A percentile compares a stretch with the other conserved stretches of the same genome.
phyloP scores from a whole-genome alignment of 2,113 vertebrate genomes.

The Psittacula cyanocephala region DNA sequence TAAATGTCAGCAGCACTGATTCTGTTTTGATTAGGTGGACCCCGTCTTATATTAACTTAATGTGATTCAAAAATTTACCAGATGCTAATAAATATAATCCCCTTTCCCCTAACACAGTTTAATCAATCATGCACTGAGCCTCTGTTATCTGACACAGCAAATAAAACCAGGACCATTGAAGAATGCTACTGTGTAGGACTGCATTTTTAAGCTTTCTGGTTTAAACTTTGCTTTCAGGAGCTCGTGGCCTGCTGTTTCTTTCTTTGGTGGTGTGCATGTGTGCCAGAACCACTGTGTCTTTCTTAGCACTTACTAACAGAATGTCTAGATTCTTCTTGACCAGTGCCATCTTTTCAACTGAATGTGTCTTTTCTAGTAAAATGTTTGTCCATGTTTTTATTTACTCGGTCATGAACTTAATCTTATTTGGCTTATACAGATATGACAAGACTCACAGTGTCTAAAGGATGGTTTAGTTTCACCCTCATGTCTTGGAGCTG shows the following conservation, averaged over 20 bases:
- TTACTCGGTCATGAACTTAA: background rate
- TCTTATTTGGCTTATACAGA: background rate
- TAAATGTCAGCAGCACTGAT: conserved; percentile 9
- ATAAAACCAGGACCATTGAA: background rate
- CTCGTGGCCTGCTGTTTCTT: background rate
- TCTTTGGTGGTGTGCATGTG: background rate
- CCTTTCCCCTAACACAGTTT: background rate
- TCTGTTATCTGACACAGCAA: background rate
- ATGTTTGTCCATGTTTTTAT: background rate
- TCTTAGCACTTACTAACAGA: background rate
- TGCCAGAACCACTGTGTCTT: background rate
- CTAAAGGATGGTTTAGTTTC: background rate
- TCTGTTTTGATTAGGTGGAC: conserved; percentile 35
- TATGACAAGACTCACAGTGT: background rate
- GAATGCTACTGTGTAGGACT: background rate
- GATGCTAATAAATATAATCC: conserved; percentile 18
- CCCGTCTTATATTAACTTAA: background rate
- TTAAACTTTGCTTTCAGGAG: background rate
- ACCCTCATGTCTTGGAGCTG: background rate
- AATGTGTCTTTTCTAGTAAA: background rate
- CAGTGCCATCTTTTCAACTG: background rate
- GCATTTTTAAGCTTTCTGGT: background rate
- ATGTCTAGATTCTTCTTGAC: background rate
- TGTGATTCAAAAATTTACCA: conserved; percentile 5
- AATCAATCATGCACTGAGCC: background rate